A percentile compares a stretch with the other conserved stretches of the same genome.
These are phyloP conservation scores for Bemisia tabaci DNA, from an alignment of 1,140 invertebrate genomes.

Conservation along the genomic window DNA sequence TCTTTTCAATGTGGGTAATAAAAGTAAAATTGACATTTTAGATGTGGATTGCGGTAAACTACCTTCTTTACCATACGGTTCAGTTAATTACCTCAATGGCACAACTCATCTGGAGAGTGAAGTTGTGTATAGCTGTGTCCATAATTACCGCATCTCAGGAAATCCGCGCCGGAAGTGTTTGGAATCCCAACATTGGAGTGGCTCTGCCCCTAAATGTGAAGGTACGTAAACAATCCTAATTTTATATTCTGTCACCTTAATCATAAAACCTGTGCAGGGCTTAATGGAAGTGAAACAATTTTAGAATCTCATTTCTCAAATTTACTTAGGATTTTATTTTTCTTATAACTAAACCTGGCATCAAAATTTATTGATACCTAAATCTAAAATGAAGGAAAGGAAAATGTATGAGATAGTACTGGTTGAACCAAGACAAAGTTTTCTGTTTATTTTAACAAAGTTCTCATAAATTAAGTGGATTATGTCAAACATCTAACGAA, in stretches of 20 bases:
- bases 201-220: conserved; percentile 71
- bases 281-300: too few relatives aligned
- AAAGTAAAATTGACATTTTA: conserved; percentile 34
- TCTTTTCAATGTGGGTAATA: too few relatives aligned
- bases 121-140: conserved; percentile 59
- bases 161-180: conserved; percentile 52
- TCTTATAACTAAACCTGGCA: too few relatives aligned
- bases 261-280: neutral
- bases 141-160: conserved; percentile 67
- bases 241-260: conserved; percentile 2
- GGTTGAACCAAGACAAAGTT: too few relatives aligned
- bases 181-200: conserved; percentile 68
- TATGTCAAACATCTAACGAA: too few relatives aligned
- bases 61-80: conserved; percentile 60
- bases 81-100: conserved; percentile 55
- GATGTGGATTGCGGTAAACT: conserved; percentile 83
- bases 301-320: too few relatives aligned
- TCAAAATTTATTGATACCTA: too few relatives aligned
- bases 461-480: too few relatives aligned
- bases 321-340: too few relatives aligned
- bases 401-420: too few relatives aligned
- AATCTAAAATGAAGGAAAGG: too few relatives aligned
- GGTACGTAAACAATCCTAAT: conserved; percentile 35
- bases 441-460: too few relatives aligned
- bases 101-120: conserved; percentile 67